A percentile compares a stretch with the other conserved stretches of the same genome.
Evolutionary conservation across 2,797 vertebrate genomes (phyloP).

Genomic region (Menidia menidia): DNA sequence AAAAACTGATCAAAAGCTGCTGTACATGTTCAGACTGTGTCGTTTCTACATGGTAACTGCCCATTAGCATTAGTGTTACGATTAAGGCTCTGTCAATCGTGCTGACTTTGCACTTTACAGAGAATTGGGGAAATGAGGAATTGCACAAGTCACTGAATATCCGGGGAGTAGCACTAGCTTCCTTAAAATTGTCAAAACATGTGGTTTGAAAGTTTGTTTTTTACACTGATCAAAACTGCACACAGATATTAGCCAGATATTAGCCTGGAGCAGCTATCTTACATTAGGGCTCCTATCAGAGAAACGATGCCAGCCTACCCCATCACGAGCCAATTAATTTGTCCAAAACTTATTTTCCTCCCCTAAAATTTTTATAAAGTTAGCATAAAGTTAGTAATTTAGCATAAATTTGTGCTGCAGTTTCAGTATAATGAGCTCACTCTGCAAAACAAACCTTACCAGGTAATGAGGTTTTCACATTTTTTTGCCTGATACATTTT

Average conservation of each 20-base stretch:
- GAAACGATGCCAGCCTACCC: background rate
- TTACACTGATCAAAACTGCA: background rate
- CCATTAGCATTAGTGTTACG: background rate
- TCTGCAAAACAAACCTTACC: background rate
- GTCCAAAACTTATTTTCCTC: background rate
- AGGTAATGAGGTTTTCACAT: constrained; percentile 2
- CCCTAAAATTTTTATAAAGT: too few relatives aligned
- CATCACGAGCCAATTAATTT: background rate
- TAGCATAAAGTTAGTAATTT: background rate
- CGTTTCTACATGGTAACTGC: constrained; percentile 1
- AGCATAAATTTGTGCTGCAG: constrained; percentile 5
- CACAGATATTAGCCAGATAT: background rate
- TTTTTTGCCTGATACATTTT: background rate
- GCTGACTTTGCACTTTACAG: constrained; percentile 4
- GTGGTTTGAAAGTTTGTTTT: constrained; percentile 3
- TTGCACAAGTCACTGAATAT: constrained; percentile 15
- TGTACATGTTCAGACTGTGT: background rate
- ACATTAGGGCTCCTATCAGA: background rate
- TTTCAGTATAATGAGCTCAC: background rate
- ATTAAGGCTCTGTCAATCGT: background rate
- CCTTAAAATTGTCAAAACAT: constrained; percentile 4
- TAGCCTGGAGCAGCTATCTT: background rate
- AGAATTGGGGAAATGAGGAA: constrained; percentile 22
- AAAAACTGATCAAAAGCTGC: background rate
- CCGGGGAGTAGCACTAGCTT: background rate